A percentile compares a stretch with the other conserved stretches of the same genome.
phyloP scores from a whole-genome alignment of 2,888 invertebrate genomes.

The Pristionchus exspectatus region DNA sequence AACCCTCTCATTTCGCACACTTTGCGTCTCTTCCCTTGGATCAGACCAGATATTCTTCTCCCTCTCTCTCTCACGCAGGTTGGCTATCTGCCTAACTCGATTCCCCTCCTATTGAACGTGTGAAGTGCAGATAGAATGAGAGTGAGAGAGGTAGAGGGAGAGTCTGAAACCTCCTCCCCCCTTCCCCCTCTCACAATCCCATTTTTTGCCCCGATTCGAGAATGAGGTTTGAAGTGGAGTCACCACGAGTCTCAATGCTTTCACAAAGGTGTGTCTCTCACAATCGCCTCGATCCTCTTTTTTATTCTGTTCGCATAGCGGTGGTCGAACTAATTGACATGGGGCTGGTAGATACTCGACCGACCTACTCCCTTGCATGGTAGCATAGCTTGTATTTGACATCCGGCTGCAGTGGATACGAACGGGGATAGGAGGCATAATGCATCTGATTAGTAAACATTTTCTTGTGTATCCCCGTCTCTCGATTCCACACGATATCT shows the following conservation, averaged over 20 bases:
- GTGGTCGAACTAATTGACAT: neutral
- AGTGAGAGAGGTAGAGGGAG: neutral
- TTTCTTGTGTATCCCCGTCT: neutral
- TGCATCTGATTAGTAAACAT: neutral
- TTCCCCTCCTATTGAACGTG: neutral
- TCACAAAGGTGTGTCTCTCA: constrained; percentile 34
- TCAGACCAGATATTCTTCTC: constrained; percentile 44
- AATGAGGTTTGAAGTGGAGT: constrained; percentile 35
- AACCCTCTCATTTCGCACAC: constrained; percentile 46
- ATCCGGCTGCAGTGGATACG: neutral
- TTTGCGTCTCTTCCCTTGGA: neutral
- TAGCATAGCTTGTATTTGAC: neutral
- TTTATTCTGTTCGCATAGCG: neutral
- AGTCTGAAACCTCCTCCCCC: neutral
- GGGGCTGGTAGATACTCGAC: neutral
- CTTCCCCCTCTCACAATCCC: neutral
- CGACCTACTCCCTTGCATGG: neutral
- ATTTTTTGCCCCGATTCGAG: neutral
- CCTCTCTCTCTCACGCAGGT: constrained; percentile 27
- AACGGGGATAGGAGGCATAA: neutral
- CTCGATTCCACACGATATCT: neutral
- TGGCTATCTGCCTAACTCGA: constrained; percentile 17
- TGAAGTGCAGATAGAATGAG: neutral
- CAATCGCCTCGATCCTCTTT: neutral
- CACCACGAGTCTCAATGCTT: neutral